A percentile compares a stretch with the other conserved stretches of the same genome.
These are phyloP conservation scores for Bombus pascuorum DNA, from an alignment of 1,140 invertebrate genomes.

Conservation along the genomic window DNA sequence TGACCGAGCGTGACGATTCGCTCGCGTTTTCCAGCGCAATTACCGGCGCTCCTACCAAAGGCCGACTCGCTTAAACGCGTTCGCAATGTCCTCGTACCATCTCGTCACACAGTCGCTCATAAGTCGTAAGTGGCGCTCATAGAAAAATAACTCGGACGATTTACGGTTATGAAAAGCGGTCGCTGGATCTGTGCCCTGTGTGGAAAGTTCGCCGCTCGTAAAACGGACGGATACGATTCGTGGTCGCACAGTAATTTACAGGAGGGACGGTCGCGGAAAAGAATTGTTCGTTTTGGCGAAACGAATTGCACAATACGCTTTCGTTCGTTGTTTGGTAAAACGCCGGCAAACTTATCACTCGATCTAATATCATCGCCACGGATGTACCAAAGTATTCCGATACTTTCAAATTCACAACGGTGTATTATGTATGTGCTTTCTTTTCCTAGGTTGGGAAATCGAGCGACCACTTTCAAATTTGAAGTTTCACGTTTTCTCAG, in stretches of 20 bases:
- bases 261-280: neutral
- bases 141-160: neutral
- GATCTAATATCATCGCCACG: too few relatives aligned
- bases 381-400: too few relatives aligned
- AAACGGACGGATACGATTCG: neutral
- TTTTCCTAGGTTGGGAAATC: too few relatives aligned
- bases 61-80: constrained; percentile 2
- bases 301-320: too few relatives aligned
- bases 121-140: neutral
- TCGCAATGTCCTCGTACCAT: neutral
- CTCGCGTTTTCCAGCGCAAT: constrained; percentile 16
- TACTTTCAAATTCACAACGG: too few relatives aligned
- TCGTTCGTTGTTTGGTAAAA: neutral
- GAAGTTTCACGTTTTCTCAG: too few relatives aligned
- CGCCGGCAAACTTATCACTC: too few relatives aligned
- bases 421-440: too few relatives aligned
- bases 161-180: neutral
- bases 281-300: neutral
- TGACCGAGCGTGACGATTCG: constrained; percentile 7
- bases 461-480: too few relatives aligned
- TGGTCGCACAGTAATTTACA: neutral
- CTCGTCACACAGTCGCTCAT: neutral
- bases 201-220: neutral
- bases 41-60: constrained; percentile 3
- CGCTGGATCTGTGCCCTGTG: neutral